A percentile compares a stretch with the other conserved stretches of the same genome.
Conservation (phyloP, 2,888 invertebrate genomes). For the Caenorhabditis afra region DNA sequence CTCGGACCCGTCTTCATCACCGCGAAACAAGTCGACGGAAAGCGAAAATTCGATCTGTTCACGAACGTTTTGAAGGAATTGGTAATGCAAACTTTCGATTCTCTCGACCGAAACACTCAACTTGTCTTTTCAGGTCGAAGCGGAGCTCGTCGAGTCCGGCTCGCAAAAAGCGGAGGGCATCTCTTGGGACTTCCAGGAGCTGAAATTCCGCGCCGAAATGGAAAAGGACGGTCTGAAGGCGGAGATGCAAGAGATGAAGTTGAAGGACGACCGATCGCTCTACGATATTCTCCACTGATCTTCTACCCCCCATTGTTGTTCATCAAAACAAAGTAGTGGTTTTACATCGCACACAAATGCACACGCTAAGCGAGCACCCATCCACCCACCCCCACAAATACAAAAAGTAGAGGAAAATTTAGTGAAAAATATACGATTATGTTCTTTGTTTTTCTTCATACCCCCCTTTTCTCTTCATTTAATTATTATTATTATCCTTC, state of each 20-base stretch:
- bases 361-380: no score
- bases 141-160: conserved; percentile 18
- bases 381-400: no score
- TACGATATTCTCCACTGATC: background rate
- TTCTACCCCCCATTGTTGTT: no score
- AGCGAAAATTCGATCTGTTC: conserved; percentile 26
- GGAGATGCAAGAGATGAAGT: conserved; percentile 12
- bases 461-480: no score
- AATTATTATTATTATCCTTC: no score
- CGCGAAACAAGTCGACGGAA: conserved; percentile 9
- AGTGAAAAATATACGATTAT: conserved; percentile 27
- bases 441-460: background rate
- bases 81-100: conserved; percentile 13
- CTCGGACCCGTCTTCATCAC: conserved; percentile 29
- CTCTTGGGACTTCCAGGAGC: conserved; percentile 38
- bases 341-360: no score
- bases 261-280: conserved; percentile 13
- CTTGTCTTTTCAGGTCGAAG: conserved; percentile 52
- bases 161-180: background rate
- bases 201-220: conserved; percentile 13
- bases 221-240: conserved; percentile 25
- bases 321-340: no score
- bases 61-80: conserved; percentile 32
- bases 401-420: conserved; percentile 11
- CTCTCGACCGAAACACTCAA: no score